Base-by-base conservation (phyloP, 2,888 invertebrate species). In the Melangyna quadrimaculata region DNA sequence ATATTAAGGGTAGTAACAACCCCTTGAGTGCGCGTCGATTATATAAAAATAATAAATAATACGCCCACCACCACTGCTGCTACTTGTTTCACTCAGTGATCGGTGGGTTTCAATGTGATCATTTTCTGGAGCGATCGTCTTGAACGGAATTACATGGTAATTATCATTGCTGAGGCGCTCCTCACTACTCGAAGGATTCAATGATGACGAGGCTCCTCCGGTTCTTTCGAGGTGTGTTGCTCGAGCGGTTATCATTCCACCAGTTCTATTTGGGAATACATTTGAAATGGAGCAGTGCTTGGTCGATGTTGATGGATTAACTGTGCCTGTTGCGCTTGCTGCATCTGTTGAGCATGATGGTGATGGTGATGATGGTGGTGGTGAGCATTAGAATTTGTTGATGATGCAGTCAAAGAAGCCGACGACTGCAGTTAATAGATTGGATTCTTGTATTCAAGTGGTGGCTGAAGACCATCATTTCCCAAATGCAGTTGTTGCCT, bases 401-500 rank as follows among this genome's bases (percentile, higher is more conserved):
- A 77, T 57, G 88, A 81, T 61, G 87, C 73, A 51, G 88, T 83
- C 22, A 87, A 78, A 10, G 87, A 81, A 14, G 87, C 72, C 22
- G 88, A 79, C 8, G 93, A 93, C 86, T 95, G 95, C 94, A 95
- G 94, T 88, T 95, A 95, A 91, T 97, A 97, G 53, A 97, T 95
- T 12, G 97, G 97, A 92, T 97, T 97, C 59, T 96, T 95, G 90
- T 97, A 97, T 53, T 97, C 96, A 88, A 97, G 92, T 6, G 95
- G 95, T 7, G 87, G 88, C 67, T 88, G 80, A 8, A 84, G 69
- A 17, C 67, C 70, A 65, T 55, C 55, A 67, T 29, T 71, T 61
- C 74, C 72, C 10, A 73, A 27, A 17, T 83, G 80, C 29, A 78
- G 51, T 65, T 82, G 78, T 77, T 88, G 81, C 55, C 87, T 83